phyloP scores from a whole-genome alignment of 2,113 vertebrate species.

The Ptilorrhoa leucosticta region DNA sequence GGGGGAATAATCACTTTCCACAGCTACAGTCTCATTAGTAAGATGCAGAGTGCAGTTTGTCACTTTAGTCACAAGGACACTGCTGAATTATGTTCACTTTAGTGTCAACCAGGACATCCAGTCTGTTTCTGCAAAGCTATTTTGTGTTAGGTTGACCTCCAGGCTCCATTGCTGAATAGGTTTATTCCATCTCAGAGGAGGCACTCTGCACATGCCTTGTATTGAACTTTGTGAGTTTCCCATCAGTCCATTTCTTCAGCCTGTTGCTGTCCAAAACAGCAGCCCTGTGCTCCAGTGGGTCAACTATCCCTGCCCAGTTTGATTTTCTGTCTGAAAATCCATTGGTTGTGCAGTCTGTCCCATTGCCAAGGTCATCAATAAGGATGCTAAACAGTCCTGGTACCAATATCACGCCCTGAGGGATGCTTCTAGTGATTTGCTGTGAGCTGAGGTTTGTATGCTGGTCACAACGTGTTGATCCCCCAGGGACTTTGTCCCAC shows the following conservation, averaged over 20 bases:
- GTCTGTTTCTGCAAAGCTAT: not conserved
- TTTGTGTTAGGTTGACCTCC: not conserved
- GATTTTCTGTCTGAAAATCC: not conserved
- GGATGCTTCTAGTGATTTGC: not conserved
- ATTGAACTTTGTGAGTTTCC: not conserved
- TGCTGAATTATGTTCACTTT: not conserved
- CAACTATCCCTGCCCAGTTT: not conserved
- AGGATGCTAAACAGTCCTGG: not conserved
- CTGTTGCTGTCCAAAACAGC: not conserved
- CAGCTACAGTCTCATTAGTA: not conserved
- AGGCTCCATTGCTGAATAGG: not conserved
- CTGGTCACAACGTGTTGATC: accelerated
- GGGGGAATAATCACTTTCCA: not conserved
- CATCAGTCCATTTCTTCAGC: not conserved
- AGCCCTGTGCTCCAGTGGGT: not conserved
- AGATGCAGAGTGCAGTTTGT: not conserved
- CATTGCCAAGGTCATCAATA: not conserved
- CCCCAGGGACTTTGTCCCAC: not conserved
- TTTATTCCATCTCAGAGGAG: not conserved
- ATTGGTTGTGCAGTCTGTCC: not conserved
- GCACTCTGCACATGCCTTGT: not conserved
- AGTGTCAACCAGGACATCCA: not conserved
- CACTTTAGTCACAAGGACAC: not conserved
- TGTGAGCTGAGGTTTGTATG: not conserved
- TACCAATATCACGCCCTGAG: not conserved